These are phyloP conservation scores for Tipula confusa DNA, from an alignment of 2,888 invertebrate genomes.

Conservation along the genomic window DNA sequence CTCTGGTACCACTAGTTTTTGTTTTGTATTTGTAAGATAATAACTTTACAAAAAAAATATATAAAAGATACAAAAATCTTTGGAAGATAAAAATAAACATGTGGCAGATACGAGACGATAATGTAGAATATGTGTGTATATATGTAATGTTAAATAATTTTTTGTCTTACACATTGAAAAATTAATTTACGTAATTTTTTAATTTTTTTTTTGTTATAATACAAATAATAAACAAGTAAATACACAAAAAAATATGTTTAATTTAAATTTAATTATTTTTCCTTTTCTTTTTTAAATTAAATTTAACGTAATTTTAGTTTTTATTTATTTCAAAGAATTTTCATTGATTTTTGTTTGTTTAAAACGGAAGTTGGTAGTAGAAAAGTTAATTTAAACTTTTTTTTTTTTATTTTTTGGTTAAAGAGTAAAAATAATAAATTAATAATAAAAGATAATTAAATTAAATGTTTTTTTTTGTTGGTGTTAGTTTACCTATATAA, in stretches of 20 bases:
- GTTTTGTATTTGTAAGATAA: neutral
- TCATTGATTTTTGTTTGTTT: neutral
- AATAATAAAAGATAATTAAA: neutral
- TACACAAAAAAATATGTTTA: neutral
- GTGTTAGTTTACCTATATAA: neutral
- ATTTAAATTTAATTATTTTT: slow-evolving; percentile 13
- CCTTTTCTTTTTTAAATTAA: neutral
- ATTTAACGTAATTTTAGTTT: neutral
- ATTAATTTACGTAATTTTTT: too few species aligned
- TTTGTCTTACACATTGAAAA: neutral
- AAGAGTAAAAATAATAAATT: neutral
- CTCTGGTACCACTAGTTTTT: neutral
- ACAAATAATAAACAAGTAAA: slow-evolving; percentile 1
- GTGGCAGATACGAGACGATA: neutral
- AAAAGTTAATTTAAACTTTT: neutral
- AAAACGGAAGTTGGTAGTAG: neutral
- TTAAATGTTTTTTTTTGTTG: neutral
- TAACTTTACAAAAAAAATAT: neutral
- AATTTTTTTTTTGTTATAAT: neutral
- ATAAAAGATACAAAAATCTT: neutral
- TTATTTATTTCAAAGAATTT: neutral
- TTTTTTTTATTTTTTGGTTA: neutral
- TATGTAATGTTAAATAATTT: neutral
- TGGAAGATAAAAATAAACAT: slow-evolving; percentile 3
- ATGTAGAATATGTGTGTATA: neutral